A percentile compares a stretch with the other conserved stretches of the same genome.
These are phyloP conservation scores for Sitodiplosis mosellana DNA, from an alignment of 1,140 invertebrate genomes.

Conservation along the genomic window DNA sequence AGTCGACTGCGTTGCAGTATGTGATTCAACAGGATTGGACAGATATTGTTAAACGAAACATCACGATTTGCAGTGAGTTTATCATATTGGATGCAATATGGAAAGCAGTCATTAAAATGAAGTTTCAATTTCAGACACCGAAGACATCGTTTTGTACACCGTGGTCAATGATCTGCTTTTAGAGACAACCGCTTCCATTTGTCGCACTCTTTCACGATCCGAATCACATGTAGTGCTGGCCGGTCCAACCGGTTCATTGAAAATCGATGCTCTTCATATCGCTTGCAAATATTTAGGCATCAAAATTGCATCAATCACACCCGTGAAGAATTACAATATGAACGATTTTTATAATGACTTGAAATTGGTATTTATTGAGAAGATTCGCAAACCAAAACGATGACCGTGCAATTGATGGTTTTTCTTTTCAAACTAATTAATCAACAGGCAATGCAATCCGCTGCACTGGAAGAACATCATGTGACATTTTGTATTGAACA, in stretches of 20 bases:
- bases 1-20: constrained; percentile 13
- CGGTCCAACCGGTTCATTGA: constrained; percentile 58
- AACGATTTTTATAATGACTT: constrained; percentile 28
- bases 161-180: constrained; percentile 46
- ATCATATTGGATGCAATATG: background rate
- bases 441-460: constrained; percentile 45
- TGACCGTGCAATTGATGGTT: background rate
- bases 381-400: no score
- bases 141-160: constrained; percentile 26
- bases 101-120: background rate
- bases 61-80: constrained; percentile 21
- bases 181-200: constrained; percentile 38
- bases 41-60: constrained; percentile 18
- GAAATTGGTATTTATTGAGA: constrained; percentile 24
- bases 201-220: constrained; percentile 37
- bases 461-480: constrained; percentile 64
- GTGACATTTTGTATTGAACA: constrained; percentile 70
- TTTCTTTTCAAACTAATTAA: background rate
- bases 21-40: constrained; percentile 19
- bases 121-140: constrained; percentile 11
- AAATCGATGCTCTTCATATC: constrained; percentile 52
- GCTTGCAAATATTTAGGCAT: constrained; percentile 52
- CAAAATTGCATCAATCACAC: constrained; percentile 32
- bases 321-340: constrained; percentile 13
- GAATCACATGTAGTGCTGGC: constrained; percentile 52